Conservation (phyloP, 2,113 vertebrate genomes). For the Reinhardtius hippoglossoides region DNA sequence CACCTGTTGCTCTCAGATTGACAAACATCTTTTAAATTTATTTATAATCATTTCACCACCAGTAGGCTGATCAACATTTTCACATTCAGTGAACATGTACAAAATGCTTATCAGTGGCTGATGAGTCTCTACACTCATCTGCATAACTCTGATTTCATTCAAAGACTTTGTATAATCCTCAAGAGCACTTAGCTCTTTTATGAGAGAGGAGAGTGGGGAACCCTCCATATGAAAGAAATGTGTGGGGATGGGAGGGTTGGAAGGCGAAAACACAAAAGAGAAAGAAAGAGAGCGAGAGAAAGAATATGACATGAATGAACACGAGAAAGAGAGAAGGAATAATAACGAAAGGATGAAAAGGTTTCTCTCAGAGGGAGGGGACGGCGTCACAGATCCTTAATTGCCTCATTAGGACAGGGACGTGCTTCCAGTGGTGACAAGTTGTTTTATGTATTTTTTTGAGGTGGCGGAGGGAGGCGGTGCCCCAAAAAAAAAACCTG, state of each 20-base stretch:
- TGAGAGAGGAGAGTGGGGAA: conserved; percentile 7
- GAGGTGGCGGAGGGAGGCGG: not conserved
- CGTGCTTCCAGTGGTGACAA: conserved; percentile 48
- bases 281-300: not conserved
- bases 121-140: conserved; percentile 30
- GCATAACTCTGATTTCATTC: conserved; percentile 43
- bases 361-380: conserved; percentile 18
- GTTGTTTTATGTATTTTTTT: conserved; percentile 1
- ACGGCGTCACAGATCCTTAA: conserved; percentile 40
- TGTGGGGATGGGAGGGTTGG: conserved; percentile 4
- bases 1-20: too few species aligned
- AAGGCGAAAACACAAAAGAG: conserved; percentile 20
- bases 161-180: conserved; percentile 40
- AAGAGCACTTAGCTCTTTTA: conserved; percentile 41
- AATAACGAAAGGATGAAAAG: conserved; percentile 43
- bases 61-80: conserved; percentile 5
- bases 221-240: conserved; percentile 40
- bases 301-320: conserved; percentile 50
- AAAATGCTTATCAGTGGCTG: conserved; percentile 5
- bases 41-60: not conserved
- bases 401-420: conserved; percentile 49
- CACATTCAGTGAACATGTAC: conserved; percentile 5
- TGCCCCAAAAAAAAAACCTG: conserved; percentile 54
- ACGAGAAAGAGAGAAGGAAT: conserved; percentile 25
- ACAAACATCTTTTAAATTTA: too few species aligned